Conservation (phyloP, 2,113 vertebrate species). For the Salvelinus alpinus region DNA sequence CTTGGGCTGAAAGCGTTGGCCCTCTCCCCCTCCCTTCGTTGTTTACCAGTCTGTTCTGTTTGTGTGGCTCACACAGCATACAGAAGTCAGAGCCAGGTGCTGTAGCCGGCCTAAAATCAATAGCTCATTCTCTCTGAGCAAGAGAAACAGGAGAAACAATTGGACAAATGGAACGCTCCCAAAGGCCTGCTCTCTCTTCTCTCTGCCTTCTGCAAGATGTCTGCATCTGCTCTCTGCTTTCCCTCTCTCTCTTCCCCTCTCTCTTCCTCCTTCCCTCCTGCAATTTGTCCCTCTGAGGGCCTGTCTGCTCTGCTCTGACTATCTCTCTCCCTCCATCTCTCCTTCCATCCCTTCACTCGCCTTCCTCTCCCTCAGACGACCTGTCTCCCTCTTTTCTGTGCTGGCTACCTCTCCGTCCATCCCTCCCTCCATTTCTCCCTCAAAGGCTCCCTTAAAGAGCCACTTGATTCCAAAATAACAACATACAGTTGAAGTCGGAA, state of each 20-base stretch:
- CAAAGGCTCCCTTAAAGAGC: slow-evolving; percentile 23
- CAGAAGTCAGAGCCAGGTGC: slow-evolving; percentile 48
- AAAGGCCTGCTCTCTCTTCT: slow-evolving; percentile 23
- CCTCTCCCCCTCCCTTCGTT: slow-evolving; percentile 13
- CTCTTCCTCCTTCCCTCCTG: background rate
- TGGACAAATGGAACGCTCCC: slow-evolving; percentile 30
- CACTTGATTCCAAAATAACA: slow-evolving; percentile 33
- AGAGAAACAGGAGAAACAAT: slow-evolving; percentile 32
- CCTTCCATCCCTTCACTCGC: background rate
- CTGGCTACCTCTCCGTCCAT: too few relatives aligned
- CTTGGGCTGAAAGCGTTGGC: slow-evolving; percentile 33
- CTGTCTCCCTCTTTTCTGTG: background rate
- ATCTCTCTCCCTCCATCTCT: background rate
- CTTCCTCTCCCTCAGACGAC: background rate
- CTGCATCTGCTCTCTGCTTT: background rate
- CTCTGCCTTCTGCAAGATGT: slow-evolving; percentile 2
- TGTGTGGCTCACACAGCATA: slow-evolving; percentile 30
- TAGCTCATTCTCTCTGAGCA: slow-evolving; percentile 19
- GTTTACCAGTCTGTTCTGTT: slow-evolving; percentile 50
- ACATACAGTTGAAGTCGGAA: background rate
- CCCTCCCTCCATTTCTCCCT: background rate
- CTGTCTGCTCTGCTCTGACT: background rate
- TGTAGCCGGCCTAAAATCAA: slow-evolving; percentile 12
- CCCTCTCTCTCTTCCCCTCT: background rate
- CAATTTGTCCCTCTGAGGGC: background rate